phyloP scores from a whole-genome alignment of 2,888 invertebrate genomes.

The Tiliacea aurago region DNA sequence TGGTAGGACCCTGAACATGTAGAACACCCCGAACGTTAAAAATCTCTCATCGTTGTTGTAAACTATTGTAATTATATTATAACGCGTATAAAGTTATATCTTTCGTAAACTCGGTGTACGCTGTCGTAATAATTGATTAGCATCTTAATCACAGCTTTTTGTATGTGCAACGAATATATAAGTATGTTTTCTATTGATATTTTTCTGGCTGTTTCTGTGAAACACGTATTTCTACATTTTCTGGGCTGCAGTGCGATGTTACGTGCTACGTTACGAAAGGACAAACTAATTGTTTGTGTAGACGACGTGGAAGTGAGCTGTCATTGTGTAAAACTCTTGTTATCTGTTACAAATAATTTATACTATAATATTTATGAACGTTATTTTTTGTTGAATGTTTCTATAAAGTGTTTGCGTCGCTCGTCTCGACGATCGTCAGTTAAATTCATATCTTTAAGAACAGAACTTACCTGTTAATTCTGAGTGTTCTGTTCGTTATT shows the following conservation, averaged over 20 bases:
- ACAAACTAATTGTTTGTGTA: slow-evolving; percentile 6
- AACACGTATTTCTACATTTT: slow-evolving; percentile 62
- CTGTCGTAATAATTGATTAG: slow-evolving; percentile 64
- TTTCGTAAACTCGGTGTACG: slow-evolving; percentile 67
- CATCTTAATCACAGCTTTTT: slow-evolving; percentile 76
- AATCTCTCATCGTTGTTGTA: slow-evolving; percentile 71
- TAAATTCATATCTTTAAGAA: slow-evolving; percentile 49
- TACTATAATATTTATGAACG: slow-evolving; percentile 60
- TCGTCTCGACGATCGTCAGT: slow-evolving; percentile 19
- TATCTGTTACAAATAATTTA: slow-evolving; percentile 65
- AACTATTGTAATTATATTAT: slow-evolving; percentile 58
- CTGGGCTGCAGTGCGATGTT: slow-evolving; percentile 44
- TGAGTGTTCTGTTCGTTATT: slow-evolving; percentile 43
- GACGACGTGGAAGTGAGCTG: slow-evolving; percentile 18
- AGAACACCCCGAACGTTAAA: slow-evolving; percentile 61
- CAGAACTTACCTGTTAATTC: slow-evolving; percentile 24
- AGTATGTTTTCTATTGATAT: slow-evolving; percentile 65
- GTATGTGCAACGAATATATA: slow-evolving; percentile 82
- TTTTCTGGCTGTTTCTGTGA: slow-evolving; percentile 74
- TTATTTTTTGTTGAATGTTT: slow-evolving; percentile 62
- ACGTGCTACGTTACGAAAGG: slow-evolving; percentile 20
- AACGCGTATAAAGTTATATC: slow-evolving; percentile 50
- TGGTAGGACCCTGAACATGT: slow-evolving; percentile 62
- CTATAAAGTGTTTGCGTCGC: slow-evolving; percentile 52
- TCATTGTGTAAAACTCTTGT: slow-evolving; percentile 55